Conservation (phyloP, 2,888 invertebrate genomes). For the Aphidius colemani region DNA sequence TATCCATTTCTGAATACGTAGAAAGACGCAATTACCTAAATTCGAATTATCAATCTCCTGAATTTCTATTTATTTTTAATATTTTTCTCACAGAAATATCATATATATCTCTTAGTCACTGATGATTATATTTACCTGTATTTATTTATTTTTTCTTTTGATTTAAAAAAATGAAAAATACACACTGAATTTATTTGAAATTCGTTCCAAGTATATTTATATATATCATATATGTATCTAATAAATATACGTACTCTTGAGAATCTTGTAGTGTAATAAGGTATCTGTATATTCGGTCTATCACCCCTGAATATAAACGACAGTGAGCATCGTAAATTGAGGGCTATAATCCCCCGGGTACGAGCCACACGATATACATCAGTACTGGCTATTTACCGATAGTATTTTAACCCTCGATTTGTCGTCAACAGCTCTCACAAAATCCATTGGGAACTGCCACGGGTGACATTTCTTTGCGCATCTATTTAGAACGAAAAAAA, state of each 20-base stretch:
- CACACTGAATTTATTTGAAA: neutral
- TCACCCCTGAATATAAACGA: constrained; percentile 20
- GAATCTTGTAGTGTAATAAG: too few species aligned
- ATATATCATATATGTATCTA: constrained; percentile 13
- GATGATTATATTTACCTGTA: too few species aligned
- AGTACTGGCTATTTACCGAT: constrained; percentile 55
- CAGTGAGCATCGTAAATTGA: constrained; percentile 50
- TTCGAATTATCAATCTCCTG: constrained; percentile 7
- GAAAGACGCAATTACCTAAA: constrained; percentile 8
- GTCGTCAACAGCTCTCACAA: constrained; percentile 58
- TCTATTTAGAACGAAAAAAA: constrained; percentile 16
- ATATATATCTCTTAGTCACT: neutral
- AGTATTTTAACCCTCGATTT: constrained; percentile 61
- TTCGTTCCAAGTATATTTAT: constrained; percentile 7
- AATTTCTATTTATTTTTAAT: neutral
- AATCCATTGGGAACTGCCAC: constrained; percentile 51
- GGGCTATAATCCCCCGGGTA: constrained; percentile 57
- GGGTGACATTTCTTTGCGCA: constrained; percentile 28
- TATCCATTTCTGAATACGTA: constrained; percentile 4
- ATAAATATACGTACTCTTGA: too few species aligned
- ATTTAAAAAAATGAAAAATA: neutral
- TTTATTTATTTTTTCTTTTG: neutral
- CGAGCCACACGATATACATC: constrained; percentile 46
- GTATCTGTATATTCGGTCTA: constrained; percentile 5
- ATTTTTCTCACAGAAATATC: neutral